phyloP scores from a whole-genome alignment of 1,140 invertebrate genomes.

The Macrosteles quadrilineatus region DNA sequence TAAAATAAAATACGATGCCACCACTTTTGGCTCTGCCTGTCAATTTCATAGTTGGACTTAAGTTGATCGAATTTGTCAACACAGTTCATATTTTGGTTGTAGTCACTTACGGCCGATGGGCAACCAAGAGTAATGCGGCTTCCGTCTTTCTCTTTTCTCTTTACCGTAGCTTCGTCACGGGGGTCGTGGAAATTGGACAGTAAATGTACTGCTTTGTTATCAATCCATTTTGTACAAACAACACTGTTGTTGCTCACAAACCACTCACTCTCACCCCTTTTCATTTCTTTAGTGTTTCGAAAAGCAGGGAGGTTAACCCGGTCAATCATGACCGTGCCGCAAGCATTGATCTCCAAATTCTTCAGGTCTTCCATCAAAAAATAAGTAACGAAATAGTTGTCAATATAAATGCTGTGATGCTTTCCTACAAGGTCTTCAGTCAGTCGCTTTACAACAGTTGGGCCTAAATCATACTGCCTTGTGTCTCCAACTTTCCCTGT shows the following conservation, averaged over 20 bases:
- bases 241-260: slow-evolving; percentile 24
- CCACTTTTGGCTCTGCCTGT: slow-evolving; percentile 49
- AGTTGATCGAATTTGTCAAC: slow-evolving; percentile 50
- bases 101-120: slow-evolving; percentile 46
- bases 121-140: slow-evolving; percentile 35
- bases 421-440: slow-evolving; percentile 20
- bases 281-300: slow-evolving; percentile 36
- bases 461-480: slow-evolving; percentile 33
- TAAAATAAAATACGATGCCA: slow-evolving; percentile 49
- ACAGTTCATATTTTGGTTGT: slow-evolving; percentile 49
- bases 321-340: slow-evolving; percentile 38
- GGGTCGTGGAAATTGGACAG: slow-evolving; percentile 36
- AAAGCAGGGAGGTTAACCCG: slow-evolving; percentile 37
- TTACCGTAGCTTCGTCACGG: slow-evolving; percentile 11
- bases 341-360: slow-evolving; percentile 34
- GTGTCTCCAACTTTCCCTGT: slow-evolving; percentile 36
- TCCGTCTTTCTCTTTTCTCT: slow-evolving; percentile 38
- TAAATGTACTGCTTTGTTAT: slow-evolving; percentile 32
- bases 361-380: slow-evolving; percentile 39
- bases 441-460: slow-evolving; percentile 36
- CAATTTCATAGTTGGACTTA: slow-evolving; percentile 45
- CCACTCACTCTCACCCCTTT: slow-evolving; percentile 40
- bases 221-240: slow-evolving; percentile 28
- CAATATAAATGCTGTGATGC: slow-evolving; percentile 42
- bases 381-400: slow-evolving; percentile 42